phyloP scores from a whole-genome alignment of 2,888 invertebrate genomes.

The Argyresthia albistria region DNA sequence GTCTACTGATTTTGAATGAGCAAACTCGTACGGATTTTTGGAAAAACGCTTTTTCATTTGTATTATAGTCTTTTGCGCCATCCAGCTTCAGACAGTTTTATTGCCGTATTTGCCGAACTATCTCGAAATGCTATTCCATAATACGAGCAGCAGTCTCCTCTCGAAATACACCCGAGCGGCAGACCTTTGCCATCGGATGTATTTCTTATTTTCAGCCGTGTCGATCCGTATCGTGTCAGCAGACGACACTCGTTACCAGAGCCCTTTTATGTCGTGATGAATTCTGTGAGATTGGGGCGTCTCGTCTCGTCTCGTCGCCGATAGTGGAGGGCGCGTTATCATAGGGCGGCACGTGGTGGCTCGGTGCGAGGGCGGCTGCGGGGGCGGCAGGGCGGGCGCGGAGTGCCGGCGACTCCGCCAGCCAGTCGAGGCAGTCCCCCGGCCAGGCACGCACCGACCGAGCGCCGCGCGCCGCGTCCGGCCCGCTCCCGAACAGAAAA shows the following conservation, averaged over 20 bases:
- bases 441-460: slow-evolving; percentile 51
- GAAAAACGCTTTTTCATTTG: too few species aligned
- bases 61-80: too few species aligned
- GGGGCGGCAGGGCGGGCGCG: slow-evolving; percentile 18
- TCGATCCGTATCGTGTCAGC: slow-evolving; percentile 1
- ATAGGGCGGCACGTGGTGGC: slow-evolving; percentile 37
- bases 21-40: too few species aligned
- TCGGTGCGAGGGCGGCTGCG: slow-evolving; percentile 54
- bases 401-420: slow-evolving; percentile 26
- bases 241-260: slow-evolving; percentile 18
- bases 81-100: too few species aligned
- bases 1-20: too few species aligned
- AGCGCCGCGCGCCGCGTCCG: slow-evolving; percentile 43
- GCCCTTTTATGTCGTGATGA: slow-evolving; percentile 38
- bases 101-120: too few species aligned
- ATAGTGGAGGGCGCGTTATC: slow-evolving; percentile 31
- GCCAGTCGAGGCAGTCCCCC: slow-evolving; percentile 17
- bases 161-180: too few species aligned
- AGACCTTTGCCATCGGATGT: neutral
- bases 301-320: slow-evolving; percentile 14
- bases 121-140: slow-evolving; percentile 13
- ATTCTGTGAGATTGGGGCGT: slow-evolving; percentile 37
- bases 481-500: slow-evolving; percentile 14
- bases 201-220: slow-evolving; percentile 12
- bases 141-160: neutral